Evolutionary conservation across 2,797 vertebrate species (phyloP).

Genomic region (Rhinichthys osculus): DNA sequence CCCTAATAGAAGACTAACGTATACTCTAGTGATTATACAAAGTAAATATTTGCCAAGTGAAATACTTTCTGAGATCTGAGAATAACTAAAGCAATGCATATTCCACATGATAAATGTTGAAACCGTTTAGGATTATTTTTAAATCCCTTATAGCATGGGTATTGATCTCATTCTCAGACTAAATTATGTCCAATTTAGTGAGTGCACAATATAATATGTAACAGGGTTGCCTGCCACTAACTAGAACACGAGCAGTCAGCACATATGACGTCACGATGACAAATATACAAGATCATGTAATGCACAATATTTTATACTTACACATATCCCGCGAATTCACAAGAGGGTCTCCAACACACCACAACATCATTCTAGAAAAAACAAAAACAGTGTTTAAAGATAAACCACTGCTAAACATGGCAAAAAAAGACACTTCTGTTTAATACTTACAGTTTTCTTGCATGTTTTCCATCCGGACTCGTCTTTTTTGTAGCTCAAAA

Average conservation of each 20-base stretch:
- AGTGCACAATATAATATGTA: not conserved
- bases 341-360: slow-evolving; percentile 91
- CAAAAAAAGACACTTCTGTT: not conserved
- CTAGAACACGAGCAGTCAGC: slow-evolving; percentile 5
- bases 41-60: not conserved
- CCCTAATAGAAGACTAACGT: not conserved
- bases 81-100: not conserved
- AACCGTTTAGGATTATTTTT: not conserved
- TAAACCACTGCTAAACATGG: not conserved
- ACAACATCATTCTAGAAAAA: slow-evolving; percentile 82
- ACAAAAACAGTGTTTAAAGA: not conserved
- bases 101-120: not conserved
- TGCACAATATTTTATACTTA: slow-evolving; percentile 73
- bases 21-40: not conserved
- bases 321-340: slow-evolving; percentile 90
- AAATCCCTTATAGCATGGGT: not conserved
- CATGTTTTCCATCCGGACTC: slow-evolving; percentile 85
- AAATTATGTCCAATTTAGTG: not conserved
- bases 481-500: slow-evolving; percentile 82
- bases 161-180: not conserved
- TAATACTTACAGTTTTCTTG: slow-evolving; percentile 81
- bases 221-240: not conserved
- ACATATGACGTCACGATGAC: slow-evolving; percentile 32
- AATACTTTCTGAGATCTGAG: not conserved
- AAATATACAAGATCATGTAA: not conserved